Evolutionary conservation across 2,797 vertebrate genomes (phyloP), one percentile per base, ranked within the genome.

Genomic region (Leontopithecus rosalia): DNA sequence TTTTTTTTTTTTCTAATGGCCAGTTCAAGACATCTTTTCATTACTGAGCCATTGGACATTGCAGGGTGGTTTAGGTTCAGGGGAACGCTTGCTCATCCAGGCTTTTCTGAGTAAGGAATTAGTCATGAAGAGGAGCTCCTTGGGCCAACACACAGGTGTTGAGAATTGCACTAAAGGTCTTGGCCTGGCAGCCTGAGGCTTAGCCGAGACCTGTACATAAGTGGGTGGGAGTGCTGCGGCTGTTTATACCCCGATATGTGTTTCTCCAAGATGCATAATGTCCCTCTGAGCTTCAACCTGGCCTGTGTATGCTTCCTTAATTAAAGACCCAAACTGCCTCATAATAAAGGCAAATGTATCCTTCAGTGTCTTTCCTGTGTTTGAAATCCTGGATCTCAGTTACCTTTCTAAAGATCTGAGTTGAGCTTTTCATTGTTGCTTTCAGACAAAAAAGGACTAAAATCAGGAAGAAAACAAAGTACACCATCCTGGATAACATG

Each of bases 401-500:
- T 48, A 26, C 11, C 87, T 55, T 70, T 73, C 57, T 89, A 36
- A 93, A 30, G 96, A 75, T 70, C 96, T 81, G 75, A 76, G 79
- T 15, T 83, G 22, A 93, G 41, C 61, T 70, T 96, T 81, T 15
- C 95, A 48, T 76, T 89, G 73, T 39, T 94, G 55, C 97, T 97
- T 98, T 91, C 94, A 99, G 99, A 98, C 98, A 99, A 93, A 99
- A 98, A 94, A 99, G 99, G 61, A 99, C 98, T 12, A 99, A 99
- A 98, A 99, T 99, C 96, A 99, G 99, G 98, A 99, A 99, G 98
- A 99, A 99, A 99, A 99, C 99, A 75, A 99, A 99, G 88, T 99
- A 99, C 76, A 99, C 99, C 55, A 99, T 99, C 91, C 98, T 99
- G 93, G 99, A 99, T 98, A 99, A 99, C 97, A 99, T 99, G 99